Conservation (phyloP, 1,140 invertebrate species). For the Calosoma granatense region DNA sequence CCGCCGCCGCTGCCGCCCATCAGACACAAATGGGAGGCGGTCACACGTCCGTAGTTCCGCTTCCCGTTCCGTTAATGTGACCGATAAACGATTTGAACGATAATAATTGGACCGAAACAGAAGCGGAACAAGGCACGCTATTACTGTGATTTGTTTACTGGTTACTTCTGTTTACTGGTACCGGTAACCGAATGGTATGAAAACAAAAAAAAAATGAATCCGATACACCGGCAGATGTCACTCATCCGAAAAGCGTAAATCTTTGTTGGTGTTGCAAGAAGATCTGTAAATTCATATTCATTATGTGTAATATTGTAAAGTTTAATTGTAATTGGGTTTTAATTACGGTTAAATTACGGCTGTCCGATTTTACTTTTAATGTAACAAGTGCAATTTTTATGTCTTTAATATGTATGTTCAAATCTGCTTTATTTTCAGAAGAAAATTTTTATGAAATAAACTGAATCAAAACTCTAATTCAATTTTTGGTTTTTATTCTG, state of each 20-base stretch:
- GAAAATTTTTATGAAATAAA: neutral
- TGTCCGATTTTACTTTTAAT: neutral
- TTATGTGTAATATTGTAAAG: neutral
- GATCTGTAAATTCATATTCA: neutral
- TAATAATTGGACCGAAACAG: neutral
- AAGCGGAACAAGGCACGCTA: neutral
- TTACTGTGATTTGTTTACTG: neutral
- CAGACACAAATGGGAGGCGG: neutral
- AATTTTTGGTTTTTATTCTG: neutral
- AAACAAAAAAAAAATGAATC: neutral
- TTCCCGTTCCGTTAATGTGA: neutral
- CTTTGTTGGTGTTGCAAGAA: neutral
- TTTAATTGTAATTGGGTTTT: neutral
- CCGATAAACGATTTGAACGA: neutral
- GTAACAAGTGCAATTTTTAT: conserved; percentile 1
- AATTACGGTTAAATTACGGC: neutral
- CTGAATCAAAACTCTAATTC: neutral
- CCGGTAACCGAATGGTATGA: too few species aligned
- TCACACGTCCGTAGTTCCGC: neutral
- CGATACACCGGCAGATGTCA: neutral
- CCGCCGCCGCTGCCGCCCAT: neutral
- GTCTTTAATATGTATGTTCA: neutral
- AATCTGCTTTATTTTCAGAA: neutral
- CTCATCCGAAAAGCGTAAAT: too few species aligned
- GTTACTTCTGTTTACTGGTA: neutral